phyloP scores from a whole-genome alignment of 2,888 invertebrate genomes.

The Drosophila kanekoi region DNA sequence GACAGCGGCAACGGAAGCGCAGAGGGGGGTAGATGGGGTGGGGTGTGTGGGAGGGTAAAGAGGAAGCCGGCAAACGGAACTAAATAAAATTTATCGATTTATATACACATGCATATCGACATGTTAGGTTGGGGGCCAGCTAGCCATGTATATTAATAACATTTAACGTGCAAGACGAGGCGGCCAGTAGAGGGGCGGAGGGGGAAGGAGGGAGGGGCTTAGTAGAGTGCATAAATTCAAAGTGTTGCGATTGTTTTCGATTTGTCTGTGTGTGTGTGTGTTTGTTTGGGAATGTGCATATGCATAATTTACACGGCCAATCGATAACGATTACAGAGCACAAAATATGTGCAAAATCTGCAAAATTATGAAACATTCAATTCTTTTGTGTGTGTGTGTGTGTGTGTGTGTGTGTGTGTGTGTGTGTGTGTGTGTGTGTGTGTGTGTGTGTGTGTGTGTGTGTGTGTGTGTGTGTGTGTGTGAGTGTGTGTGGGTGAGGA shows the following conservation, averaged over 20 bases:
- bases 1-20: conserved; percentile 28
- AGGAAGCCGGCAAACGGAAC: conserved; percentile 56
- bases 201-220: neutral
- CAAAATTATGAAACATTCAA: conserved; percentile 14
- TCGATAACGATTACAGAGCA: conserved; percentile 38
- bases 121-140: conserved; percentile 5
- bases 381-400: neutral
- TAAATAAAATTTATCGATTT: conserved; percentile 74
- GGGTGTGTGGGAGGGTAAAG: neutral
- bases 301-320: conserved; percentile 58
- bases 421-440: too few relatives aligned
- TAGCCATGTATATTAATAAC: conserved; percentile 56
- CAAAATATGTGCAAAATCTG: conserved; percentile 18
- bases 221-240: conserved; percentile 48
- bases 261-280: too few relatives aligned
- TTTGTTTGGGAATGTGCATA: conserved; percentile 41
- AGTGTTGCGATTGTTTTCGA: conserved; percentile 11
- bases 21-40: too few relatives aligned
- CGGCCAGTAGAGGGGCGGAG: too few relatives aligned
- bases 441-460: neutral
- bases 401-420: too few relatives aligned
- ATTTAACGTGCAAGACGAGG: conserved; percentile 22
- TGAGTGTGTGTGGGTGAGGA: neutral
- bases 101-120: conserved; percentile 26
- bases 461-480: too few relatives aligned